Conservation (phyloP, 2,113 vertebrate genomes). For the Callionymus lyra region DNA sequence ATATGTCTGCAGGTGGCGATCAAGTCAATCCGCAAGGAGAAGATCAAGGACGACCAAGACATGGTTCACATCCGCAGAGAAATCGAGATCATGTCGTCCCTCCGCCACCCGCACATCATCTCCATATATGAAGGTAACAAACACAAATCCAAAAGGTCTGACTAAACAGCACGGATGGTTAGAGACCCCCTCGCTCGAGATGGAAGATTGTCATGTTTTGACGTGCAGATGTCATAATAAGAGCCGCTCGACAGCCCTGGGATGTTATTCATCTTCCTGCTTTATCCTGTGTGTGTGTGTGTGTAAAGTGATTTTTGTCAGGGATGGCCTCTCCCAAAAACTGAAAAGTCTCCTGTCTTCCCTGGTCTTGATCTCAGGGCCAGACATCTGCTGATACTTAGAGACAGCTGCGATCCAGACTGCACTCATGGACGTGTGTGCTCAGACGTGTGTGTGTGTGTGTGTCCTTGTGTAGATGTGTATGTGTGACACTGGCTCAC, state of each 20-base stretch:
- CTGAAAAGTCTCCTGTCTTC: conserved; percentile 57
- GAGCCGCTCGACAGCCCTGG: conserved; percentile 43
- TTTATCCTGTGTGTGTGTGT: conserved; percentile 7
- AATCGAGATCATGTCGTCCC: conserved; percentile 99
- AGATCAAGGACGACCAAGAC: conserved; percentile 98
- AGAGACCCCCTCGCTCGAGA: conserved; percentile 22
- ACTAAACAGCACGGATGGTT: conserved; percentile 12
- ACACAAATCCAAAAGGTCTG: conserved; percentile 7
- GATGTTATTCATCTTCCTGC: conserved; percentile 60
- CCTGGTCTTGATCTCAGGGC: conserved; percentile 62
- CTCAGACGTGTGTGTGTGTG: conserved; percentile 1
- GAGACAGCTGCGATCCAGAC: conserved; percentile 60
- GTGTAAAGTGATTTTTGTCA: conserved; percentile 21
- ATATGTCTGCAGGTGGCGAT: conserved; percentile 82
- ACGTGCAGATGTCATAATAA: conserved; percentile 53
- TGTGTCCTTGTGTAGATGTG: background rate
- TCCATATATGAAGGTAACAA: conserved; percentile 92
- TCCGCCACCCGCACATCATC: conserved; percentile 97
- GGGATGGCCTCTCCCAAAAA: conserved; percentile 61
- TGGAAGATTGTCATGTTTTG: conserved; percentile 45
- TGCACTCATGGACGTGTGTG: conserved; percentile 13
- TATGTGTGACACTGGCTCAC: conserved; percentile 19
- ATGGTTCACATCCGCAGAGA: conserved; percentile 98
- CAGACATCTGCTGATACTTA: conserved; percentile 70
- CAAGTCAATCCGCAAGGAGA: conserved; percentile 98